Conservation (phyloP, 2,113 vertebrate genomes). For the Pheucticus melanocephalus region DNA sequence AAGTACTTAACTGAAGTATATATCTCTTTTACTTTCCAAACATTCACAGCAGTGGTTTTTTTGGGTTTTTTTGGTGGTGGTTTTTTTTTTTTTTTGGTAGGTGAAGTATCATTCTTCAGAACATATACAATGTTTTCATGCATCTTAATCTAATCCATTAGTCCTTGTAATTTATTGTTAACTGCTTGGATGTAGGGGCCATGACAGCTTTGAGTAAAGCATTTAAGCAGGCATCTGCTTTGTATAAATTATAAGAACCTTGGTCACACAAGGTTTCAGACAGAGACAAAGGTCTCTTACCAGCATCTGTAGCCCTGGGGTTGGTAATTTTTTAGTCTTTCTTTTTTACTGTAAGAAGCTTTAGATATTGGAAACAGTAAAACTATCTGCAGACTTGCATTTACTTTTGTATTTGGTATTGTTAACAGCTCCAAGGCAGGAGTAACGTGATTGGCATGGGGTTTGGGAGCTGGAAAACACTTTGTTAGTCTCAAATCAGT, state of each 20-base stretch:
- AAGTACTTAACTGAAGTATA: conserved; percentile 4
- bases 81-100: background rate
- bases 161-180: conserved; percentile 47
- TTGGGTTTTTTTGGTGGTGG: background rate
- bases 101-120: conserved; percentile 20
- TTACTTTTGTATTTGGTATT: background rate
- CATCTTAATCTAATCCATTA: conserved; percentile 47
- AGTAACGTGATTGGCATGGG: background rate
- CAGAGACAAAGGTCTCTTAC: conserved; percentile 14
- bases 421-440: background rate
- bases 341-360: background rate
- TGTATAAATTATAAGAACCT: conserved; percentile 32
- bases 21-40: background rate
- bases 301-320: background rate
- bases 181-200: conserved; percentile 12
- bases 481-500: conserved; percentile 16
- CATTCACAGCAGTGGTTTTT: background rate
- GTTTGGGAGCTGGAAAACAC: background rate
- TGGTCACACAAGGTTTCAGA: conserved; percentile 8
- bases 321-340: background rate
- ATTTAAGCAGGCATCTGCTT: conserved; percentile 52
- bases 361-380: background rate
- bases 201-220: conserved; percentile 36
- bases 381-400: background rate
- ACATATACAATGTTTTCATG: conserved; percentile 7